phyloP scores from a whole-genome alignment of 1,140 invertebrate genomes.

The Hyles euphorbiae region DNA sequence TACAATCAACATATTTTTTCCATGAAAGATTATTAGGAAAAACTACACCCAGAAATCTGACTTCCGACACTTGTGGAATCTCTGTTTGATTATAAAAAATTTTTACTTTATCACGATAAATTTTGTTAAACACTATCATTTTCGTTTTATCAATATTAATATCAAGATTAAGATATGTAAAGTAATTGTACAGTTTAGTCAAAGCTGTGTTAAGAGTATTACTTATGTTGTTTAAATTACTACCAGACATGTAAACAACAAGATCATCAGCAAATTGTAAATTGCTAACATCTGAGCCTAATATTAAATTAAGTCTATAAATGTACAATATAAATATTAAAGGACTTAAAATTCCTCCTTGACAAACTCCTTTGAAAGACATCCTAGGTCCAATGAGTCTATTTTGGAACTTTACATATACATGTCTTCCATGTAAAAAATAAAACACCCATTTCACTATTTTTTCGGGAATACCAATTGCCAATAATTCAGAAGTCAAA shows the following conservation, averaged over 20 bases:
- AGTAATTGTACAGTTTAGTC: not conserved
- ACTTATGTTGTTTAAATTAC: not conserved
- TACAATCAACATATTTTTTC: no score
- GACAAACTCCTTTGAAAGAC: constrained; percentile 18
- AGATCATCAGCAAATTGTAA: constrained; percentile 23
- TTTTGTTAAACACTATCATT: not conserved
- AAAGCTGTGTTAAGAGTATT: not conserved
- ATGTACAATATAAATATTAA: constrained; percentile 19
- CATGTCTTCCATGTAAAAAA: constrained; percentile 19
- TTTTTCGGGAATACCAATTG: constrained; percentile 18
- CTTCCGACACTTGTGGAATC: not conserved
- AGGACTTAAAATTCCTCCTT: constrained; percentile 22
- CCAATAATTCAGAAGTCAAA: constrained; percentile 2
- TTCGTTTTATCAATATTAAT: not conserved
- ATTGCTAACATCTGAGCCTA: constrained; percentile 11
- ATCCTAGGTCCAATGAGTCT: constrained; percentile 13
- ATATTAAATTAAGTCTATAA: constrained; percentile 14
- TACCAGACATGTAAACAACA: constrained; percentile 7
- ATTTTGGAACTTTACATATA: constrained; percentile 20
- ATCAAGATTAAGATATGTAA: constrained; percentile 1
- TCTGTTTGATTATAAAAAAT: not conserved
- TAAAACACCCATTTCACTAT: constrained; percentile 20
- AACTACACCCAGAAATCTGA: not conserved
- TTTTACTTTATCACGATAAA: not conserved
- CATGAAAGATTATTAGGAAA: not conserved